Evolutionary conservation across 2,888 invertebrate species (phyloP).

Genomic region (Poecilus cupreus): DNA sequence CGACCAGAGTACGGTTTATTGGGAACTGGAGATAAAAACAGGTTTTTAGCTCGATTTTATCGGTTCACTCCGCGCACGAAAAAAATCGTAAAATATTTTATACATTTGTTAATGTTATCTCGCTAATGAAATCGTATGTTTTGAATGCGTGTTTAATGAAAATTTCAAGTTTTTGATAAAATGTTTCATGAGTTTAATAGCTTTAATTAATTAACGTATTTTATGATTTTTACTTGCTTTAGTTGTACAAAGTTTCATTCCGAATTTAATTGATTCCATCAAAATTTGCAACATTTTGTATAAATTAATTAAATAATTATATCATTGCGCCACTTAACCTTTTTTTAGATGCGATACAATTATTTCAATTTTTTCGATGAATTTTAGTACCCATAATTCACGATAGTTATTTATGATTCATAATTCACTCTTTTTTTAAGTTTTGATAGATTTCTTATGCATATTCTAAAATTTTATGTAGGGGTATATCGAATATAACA

Average conservation of each 20-base stretch:
- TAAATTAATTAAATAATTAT: too few species aligned
- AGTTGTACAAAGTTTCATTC: not conserved
- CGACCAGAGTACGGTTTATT: not conserved
- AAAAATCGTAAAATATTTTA: slow-evolving; percentile 45
- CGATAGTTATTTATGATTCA: too few species aligned
- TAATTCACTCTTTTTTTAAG: too few species aligned
- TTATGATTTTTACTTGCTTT: not conserved
- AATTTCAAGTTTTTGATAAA: slow-evolving; percentile 27
- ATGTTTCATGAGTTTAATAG: not conserved
- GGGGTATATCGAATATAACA: too few species aligned
- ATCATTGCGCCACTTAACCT: too few species aligned
- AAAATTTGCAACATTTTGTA: too few species aligned
- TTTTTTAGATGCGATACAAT: too few species aligned
- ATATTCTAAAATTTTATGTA: too few species aligned
- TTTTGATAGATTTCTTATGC: too few species aligned
- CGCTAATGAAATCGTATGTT: slow-evolving; percentile 20
- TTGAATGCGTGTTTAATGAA: slow-evolving; percentile 27
- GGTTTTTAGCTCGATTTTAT: not conserved
- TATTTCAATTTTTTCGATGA: too few species aligned
- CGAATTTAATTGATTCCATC: not conserved
- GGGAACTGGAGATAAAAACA: not conserved
- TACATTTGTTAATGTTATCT: slow-evolving; percentile 32
- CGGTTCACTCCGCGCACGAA: not conserved
- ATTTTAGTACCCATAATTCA: too few species aligned
- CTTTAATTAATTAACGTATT: not conserved